Percentiles rank a stretch among this genome's conserved stretches.
Evolutionary conservation across 2,113 vertebrate genomes (phyloP).

Genomic region (Tachuris rubrigastra): DNA sequence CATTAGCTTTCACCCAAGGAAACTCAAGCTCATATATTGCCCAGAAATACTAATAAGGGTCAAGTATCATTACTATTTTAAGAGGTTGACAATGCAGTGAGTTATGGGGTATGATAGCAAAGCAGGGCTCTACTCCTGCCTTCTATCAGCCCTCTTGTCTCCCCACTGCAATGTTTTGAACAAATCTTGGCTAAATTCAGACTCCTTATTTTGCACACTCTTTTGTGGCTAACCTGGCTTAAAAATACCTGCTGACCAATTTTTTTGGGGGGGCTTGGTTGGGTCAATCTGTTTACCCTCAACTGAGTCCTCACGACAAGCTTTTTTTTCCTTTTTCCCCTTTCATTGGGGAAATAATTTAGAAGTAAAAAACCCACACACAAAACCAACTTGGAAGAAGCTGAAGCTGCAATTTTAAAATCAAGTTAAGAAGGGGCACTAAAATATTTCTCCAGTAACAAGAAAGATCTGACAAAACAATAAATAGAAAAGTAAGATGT

Average conservation of each 20-base stretch:
- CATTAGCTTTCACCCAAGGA: slow-evolving; percentile 70
- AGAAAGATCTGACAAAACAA: slow-evolving; percentile 52
- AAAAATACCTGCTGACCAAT: not conserved
- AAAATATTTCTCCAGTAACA: slow-evolving; percentile 3
- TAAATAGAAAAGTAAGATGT: slow-evolving; percentile 71
- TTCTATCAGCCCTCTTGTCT: not conserved
- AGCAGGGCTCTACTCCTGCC: slow-evolving; percentile 13
- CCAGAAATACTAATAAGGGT: slow-evolving; percentile 74
- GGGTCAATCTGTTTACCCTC: not conserved
- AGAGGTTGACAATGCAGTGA: slow-evolving; percentile 54
- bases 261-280: not conserved
- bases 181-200: slow-evolving; percentile 6
- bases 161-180: not conserved
- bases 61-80: slow-evolving; percentile 74
- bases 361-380: not conserved
- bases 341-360: not conserved
- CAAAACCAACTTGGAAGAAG: not conserved
- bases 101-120: slow-evolving; percentile 35
- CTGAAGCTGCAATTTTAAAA: not conserved
- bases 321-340: not conserved
- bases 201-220: not conserved
- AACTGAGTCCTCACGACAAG: not conserved
- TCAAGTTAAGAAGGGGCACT: not conserved
- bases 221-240: not conserved
- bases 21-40: slow-evolving; percentile 73